phyloP scores from a whole-genome alignment of 2,888 invertebrate species.

The Antitype chi region DNA sequence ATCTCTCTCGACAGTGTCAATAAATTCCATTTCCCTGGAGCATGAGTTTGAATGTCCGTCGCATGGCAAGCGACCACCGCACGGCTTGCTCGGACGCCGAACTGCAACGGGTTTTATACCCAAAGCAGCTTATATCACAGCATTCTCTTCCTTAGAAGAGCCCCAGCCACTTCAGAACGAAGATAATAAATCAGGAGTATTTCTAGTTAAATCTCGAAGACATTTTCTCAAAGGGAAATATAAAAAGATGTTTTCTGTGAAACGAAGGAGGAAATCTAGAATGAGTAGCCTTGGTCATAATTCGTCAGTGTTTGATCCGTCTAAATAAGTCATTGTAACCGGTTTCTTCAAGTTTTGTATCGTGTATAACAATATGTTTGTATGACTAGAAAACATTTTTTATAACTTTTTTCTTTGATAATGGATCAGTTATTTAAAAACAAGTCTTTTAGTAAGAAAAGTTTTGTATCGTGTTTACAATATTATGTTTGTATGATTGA shows the following conservation, averaged over 20 bases:
- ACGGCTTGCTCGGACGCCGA: conserved; percentile 35
- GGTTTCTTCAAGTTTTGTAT: conserved; percentile 17
- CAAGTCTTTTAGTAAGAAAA: background rate
- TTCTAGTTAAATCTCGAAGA: conserved; percentile 71
- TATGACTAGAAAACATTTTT: conserved; percentile 9
- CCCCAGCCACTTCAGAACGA: conserved; percentile 20
- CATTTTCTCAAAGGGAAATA: conserved; percentile 76
- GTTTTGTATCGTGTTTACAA: conserved; percentile 20
- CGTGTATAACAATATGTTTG: conserved; percentile 22
- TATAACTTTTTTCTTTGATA: background rate
- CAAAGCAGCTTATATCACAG: conserved; percentile 71
- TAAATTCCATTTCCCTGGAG: conserved; percentile 74
- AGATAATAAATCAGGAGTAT: conserved; percentile 55
- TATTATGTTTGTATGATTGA: conserved; percentile 28
- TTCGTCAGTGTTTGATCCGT: conserved; percentile 31
- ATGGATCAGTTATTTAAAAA: background rate
- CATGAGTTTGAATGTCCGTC: conserved; percentile 75
- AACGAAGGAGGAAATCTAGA: conserved; percentile 73
- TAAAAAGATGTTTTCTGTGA: conserved; percentile 76
- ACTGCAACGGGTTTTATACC: conserved; percentile 72
- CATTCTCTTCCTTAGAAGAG: conserved; percentile 64
- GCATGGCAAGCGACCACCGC: conserved; percentile 67
- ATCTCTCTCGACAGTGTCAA: conserved; percentile 72
- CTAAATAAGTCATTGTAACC: conserved; percentile 13
- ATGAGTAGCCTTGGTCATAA: conserved; percentile 49